Conservation (phyloP, 2,113 vertebrate genomes). For the Elaphurus davidianus region DNA sequence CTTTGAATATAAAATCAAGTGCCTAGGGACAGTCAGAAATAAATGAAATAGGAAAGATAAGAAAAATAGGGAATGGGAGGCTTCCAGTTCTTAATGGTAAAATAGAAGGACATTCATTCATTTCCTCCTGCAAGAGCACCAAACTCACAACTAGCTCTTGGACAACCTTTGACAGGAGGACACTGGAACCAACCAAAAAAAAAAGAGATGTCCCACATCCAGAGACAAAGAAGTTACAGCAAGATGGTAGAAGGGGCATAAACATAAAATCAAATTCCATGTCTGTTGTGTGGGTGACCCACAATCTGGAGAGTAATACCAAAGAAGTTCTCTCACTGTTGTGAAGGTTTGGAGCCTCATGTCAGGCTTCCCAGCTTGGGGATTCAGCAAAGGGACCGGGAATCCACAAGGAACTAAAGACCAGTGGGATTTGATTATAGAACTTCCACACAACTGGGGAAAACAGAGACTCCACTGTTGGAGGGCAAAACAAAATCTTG, state of each 20-base stretch:
- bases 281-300: background rate
- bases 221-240: background rate
- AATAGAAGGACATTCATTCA: background rate
- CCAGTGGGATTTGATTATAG: background rate
- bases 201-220: background rate
- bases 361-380: background rate
- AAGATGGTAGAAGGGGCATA: background rate
- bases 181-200: background rate
- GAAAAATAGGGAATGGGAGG: background rate
- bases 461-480: background rate
- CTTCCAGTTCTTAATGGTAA: background rate
- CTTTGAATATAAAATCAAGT: background rate
- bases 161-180: background rate
- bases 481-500: background rate
- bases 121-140: background rate
- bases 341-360: background rate
- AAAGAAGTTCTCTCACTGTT: background rate
- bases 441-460: background rate
- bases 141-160: background rate
- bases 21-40: background rate
- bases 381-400: background rate
- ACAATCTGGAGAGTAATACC: background rate
- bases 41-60: slow-evolving; percentile 12
- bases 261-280: background rate
- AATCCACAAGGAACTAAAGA: background rate